These are phyloP conservation scores for Machimus rusticus DNA, from an alignment of 2,888 invertebrate species.

Conservation along the genomic window DNA sequence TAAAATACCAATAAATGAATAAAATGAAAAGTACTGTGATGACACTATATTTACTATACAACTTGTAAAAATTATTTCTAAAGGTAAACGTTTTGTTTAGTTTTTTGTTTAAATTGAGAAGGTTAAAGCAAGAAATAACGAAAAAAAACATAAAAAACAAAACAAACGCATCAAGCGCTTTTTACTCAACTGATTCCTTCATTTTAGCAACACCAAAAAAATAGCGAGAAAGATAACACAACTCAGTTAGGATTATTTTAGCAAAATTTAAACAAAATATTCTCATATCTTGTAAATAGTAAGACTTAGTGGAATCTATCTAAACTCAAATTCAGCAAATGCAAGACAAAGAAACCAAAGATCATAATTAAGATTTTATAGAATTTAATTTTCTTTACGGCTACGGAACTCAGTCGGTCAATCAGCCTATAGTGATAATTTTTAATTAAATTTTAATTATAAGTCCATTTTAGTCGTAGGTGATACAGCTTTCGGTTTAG, in stretches of 20 bases:
- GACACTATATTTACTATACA: constrained; percentile 23
- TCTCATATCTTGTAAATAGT: constrained; percentile 8
- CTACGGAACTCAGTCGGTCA: not conserved
- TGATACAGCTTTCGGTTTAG: not conserved
- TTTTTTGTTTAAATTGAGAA: not conserved
- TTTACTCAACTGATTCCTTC: not conserved
- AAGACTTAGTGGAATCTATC: not conserved
- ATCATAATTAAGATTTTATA: not conserved
- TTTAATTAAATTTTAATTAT: not conserved
- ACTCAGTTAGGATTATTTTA: not conserved
- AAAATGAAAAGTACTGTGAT: constrained; percentile 25
- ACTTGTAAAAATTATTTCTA: not conserved
- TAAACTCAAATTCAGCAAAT: not conserved
- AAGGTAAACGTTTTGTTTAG: not conserved
- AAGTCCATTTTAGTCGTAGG: not conserved
- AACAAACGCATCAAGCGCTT: not conserved
- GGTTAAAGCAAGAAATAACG: not conserved
- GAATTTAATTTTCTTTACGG: not conserved
- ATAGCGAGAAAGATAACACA: not conserved
- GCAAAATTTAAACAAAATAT: not conserved
- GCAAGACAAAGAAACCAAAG: not conserved
- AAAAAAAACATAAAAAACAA: not conserved
- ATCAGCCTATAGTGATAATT: not conserved
- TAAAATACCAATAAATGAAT: constrained; percentile 15
- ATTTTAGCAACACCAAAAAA: not conserved